A percentile compares a stretch with the other conserved stretches of the same genome.
phyloP scores from a whole-genome alignment of 2,888 invertebrate species.

The Eupeodes luniger region DNA sequence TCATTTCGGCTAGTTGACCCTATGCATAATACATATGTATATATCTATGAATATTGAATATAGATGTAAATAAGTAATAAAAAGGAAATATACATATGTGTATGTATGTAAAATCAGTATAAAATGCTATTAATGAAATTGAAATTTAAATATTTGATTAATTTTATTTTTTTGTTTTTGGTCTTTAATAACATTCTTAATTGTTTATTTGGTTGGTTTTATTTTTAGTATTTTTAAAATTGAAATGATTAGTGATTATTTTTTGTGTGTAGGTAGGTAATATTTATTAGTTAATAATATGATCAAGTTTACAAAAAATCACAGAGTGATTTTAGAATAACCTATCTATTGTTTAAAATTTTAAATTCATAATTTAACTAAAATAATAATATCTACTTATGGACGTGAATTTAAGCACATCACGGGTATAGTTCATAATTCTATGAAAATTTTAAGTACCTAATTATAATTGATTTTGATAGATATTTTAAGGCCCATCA shows the following conservation, averaged over 20 bases:
- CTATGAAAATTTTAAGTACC: neutral
- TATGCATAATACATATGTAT: neutral
- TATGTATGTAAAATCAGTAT: neutral
- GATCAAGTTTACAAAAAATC: neutral
- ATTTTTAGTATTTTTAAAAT: neutral
- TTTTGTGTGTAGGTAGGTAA: neutral
- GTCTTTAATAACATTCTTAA: neutral
- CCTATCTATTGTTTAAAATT: neutral
- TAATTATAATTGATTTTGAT: too few relatives aligned
- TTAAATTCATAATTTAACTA: neutral
- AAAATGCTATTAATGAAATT: slow-evolving; percentile 28
- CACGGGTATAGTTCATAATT: neutral
- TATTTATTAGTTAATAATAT: neutral
- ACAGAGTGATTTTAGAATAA: neutral
- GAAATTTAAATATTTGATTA: neutral
- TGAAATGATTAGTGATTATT: neutral
- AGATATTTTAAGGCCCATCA: too few relatives aligned
- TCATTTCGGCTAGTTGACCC: slow-evolving; percentile 53
- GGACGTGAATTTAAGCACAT: neutral
- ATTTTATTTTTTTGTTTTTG: slow-evolving; percentile 7
- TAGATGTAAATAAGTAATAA: too few relatives aligned
- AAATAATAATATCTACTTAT: neutral
- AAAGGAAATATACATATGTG: neutral
- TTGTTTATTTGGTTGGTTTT: neutral
- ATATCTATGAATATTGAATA: too few relatives aligned